These are phyloP conservation scores for Coregonus sp. DNA, from an alignment of 2,797 vertebrate species.

Conservation along the genomic window DNA sequence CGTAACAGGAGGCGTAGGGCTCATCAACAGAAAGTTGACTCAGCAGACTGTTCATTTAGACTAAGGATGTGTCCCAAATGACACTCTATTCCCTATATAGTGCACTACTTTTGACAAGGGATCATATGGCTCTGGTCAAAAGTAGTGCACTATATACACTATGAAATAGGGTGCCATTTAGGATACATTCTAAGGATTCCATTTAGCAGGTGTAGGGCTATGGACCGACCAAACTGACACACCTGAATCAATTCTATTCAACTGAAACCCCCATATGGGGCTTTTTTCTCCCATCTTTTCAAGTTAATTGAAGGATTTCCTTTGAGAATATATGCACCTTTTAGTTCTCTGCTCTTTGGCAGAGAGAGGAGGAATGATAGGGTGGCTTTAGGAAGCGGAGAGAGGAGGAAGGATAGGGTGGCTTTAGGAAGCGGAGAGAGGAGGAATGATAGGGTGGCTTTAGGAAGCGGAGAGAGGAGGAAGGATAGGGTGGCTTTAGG, in stretches of 20 bases:
- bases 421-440: conserved; percentile 50
- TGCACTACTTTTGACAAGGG: background rate
- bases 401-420: conserved; percentile 67
- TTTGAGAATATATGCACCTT: background rate
- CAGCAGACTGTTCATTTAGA: no score
- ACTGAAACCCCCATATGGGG: background rate
- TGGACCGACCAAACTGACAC: background rate
- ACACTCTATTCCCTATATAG: background rate
- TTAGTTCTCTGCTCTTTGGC: no score
- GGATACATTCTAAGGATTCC: background rate
- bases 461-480: no score
- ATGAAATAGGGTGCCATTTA: background rate
- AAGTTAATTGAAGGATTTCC: background rate
- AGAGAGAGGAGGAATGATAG: no score
- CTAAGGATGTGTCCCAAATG: background rate
- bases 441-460: no score
- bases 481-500: no score
- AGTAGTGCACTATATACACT: conserved; percentile 4
- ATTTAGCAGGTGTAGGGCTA: background rate
- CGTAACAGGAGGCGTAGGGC: no score
- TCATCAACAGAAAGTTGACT: no score
- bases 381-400: no score
- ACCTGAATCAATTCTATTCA: background rate
- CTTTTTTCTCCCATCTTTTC: background rate
- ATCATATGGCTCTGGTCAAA: background rate